A percentile compares a stretch with the other conserved stretches of the same genome.
Conservation (phyloP, 2,888 invertebrate genomes). For the Agapostemon virescens region DNA sequence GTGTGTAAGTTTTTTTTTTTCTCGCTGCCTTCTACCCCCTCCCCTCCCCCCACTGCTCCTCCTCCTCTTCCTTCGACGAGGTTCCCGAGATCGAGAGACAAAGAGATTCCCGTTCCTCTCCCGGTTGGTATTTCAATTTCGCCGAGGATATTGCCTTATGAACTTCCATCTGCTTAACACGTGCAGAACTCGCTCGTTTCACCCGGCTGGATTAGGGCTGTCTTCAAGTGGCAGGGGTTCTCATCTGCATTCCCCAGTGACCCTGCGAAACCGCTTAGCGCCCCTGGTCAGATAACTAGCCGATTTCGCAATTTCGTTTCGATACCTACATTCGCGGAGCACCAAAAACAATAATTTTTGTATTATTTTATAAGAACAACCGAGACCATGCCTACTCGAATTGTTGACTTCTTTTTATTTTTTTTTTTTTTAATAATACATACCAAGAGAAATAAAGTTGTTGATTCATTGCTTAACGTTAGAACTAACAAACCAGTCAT, state of each 20-base stretch:
- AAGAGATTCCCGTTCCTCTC: constrained; percentile 52
- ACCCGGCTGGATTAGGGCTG: constrained; percentile 51
- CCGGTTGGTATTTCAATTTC: constrained; percentile 60
- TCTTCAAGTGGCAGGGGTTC: constrained; percentile 52
- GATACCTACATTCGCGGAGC: too few species aligned
- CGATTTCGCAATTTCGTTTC: too few species aligned
- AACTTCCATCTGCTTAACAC: constrained; percentile 63
- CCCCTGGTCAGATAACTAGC: background rate
- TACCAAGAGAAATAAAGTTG: too few species aligned
- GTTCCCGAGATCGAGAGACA: constrained; percentile 37
- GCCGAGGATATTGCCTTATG: constrained; percentile 57
- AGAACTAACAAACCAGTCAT: too few species aligned
- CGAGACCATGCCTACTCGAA: too few species aligned
- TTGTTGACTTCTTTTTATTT: too few species aligned
- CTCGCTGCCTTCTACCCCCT: background rate
- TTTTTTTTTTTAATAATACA: too few species aligned
- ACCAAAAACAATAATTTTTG: too few species aligned
- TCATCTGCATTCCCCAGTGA: constrained; percentile 24
- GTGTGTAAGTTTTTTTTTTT: too few species aligned
- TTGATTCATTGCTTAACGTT: too few species aligned
- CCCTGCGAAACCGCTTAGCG: background rate
- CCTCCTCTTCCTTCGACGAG: constrained; percentile 6
- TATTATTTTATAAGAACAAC: too few species aligned
- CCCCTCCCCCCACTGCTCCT: background rate
- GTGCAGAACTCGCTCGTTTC: constrained; percentile 46